A percentile compares a stretch with the other conserved stretches of the same genome.
Evolutionary conservation across 2,888 invertebrate genomes (phyloP).

Genomic region (Melanophora roralis): DNA sequence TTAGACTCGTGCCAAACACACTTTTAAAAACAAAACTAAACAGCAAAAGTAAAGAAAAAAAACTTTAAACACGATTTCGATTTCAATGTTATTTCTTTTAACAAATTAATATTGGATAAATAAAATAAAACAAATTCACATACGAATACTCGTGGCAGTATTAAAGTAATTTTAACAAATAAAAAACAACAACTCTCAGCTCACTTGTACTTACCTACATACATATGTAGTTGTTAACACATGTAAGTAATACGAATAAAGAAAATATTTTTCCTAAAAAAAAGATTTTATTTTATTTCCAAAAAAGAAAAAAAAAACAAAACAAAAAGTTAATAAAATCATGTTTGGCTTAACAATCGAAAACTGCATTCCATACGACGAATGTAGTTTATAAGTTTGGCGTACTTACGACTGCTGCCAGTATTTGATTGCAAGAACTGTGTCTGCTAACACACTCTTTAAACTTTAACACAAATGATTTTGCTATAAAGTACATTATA

Average conservation of each 20-base stretch:
- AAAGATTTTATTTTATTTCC: conserved; percentile 12
- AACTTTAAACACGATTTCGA: conserved; percentile 38
- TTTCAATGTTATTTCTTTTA: conserved; percentile 51
- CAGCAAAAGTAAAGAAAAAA: background rate
- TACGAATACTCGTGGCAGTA: background rate
- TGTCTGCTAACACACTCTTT: background rate
- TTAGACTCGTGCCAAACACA: conserved; percentile 55
- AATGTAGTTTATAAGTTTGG: conserved; percentile 11
- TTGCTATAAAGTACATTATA: background rate
- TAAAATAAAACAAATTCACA: conserved; percentile 5
- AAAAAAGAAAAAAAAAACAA: background rate
- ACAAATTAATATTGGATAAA: conserved; percentile 32
- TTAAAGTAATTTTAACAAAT: conserved; percentile 1
- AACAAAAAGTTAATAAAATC: conserved; percentile 34
- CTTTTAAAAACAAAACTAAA: conserved; percentile 9
- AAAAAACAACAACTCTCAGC: background rate
- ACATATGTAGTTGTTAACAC: no score
- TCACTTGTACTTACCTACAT: no score
- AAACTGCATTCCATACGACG: conserved; percentile 58
- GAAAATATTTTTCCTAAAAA: background rate
- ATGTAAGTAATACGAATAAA: background rate
- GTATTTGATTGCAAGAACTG: conserved; percentile 2
- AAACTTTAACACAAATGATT: background rate
- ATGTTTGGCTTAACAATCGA: conserved; percentile 56
- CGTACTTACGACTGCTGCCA: conserved; percentile 7